These are phyloP conservation scores for Melieria picta DNA, from an alignment of 2,888 invertebrate genomes.

Conservation along the genomic window DNA sequence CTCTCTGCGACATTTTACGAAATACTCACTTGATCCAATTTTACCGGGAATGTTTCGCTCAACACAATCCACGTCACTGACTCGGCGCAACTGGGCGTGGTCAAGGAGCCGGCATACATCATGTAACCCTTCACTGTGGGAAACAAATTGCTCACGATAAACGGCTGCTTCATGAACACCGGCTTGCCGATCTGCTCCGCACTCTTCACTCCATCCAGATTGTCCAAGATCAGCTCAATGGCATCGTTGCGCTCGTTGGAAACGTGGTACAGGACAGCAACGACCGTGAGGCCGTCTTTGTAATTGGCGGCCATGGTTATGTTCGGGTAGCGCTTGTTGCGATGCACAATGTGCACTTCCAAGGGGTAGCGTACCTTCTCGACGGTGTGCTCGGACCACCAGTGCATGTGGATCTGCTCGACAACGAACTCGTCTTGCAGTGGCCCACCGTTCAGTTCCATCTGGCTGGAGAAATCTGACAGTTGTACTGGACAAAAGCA, in stretches of 20 bases:
- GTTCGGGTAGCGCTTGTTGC: constrained; percentile 67
- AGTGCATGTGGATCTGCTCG: constrained; percentile 85
- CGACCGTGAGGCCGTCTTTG: constrained; percentile 72
- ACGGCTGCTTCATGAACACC: constrained; percentile 47
- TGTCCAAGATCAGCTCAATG: constrained; percentile 56
- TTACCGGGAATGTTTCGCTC: constrained; percentile 68
- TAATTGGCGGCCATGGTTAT: constrained; percentile 68
- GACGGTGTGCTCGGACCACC: constrained; percentile 85
- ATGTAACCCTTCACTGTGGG: constrained; percentile 70
- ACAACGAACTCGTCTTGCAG: constrained; percentile 68
- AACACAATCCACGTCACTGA: constrained; percentile 79
- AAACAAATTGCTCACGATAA: constrained; percentile 66
- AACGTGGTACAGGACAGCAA: constrained; percentile 72
- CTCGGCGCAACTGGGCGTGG: constrained; percentile 79
- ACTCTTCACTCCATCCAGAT: constrained; percentile 53
- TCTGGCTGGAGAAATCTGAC: constrained; percentile 50
- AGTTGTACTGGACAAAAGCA: constrained; percentile 52
- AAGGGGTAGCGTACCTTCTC: constrained; percentile 73
- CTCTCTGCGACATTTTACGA: background rate
- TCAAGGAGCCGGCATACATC: constrained; percentile 78
- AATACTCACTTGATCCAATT: constrained; percentile 66
- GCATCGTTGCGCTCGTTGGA: constrained; percentile 56
- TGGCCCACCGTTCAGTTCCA: constrained; percentile 69
- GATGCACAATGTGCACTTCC: constrained; percentile 77
- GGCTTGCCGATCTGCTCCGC: constrained; percentile 52